These are phyloP conservation scores for Baccha elongata DNA, from an alignment of 2,888 invertebrate genomes.

Conservation along the genomic window DNA sequence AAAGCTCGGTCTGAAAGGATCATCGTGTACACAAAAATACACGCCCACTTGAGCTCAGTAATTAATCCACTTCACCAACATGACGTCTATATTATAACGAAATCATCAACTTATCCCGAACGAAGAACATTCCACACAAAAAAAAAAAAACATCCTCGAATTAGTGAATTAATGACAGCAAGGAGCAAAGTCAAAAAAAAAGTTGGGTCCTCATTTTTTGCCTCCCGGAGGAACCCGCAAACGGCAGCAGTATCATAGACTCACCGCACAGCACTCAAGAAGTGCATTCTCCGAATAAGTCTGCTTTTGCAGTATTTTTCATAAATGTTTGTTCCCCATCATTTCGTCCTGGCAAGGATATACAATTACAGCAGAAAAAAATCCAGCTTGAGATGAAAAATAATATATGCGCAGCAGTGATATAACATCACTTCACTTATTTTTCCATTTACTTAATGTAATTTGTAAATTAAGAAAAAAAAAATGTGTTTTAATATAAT, in stretches of 20 bases:
- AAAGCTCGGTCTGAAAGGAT: slow-evolving; percentile 54
- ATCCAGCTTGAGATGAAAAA: slow-evolving; percentile 52
- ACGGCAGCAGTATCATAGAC: slow-evolving; percentile 50
- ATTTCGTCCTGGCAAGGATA: slow-evolving; percentile 28
- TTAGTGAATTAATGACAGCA: slow-evolving; percentile 59
- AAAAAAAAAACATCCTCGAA: slow-evolving; percentile 54
- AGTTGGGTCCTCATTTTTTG: slow-evolving; percentile 35
- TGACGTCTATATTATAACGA: slow-evolving; percentile 51
- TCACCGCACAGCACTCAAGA: slow-evolving; percentile 68
- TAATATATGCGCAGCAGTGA: slow-evolving; percentile 57
- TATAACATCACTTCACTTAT: slow-evolving; percentile 70
- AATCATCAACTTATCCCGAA: slow-evolving; percentile 49
- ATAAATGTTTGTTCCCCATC: background rate
- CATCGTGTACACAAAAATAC: slow-evolving; percentile 54
- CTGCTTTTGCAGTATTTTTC: slow-evolving; percentile 33
- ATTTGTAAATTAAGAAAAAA: slow-evolving; percentile 70
- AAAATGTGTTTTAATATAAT: slow-evolving; percentile 64
- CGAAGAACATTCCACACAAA: slow-evolving; percentile 41
- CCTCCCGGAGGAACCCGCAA: slow-evolving; percentile 42
- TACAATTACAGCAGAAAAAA: slow-evolving; percentile 50
- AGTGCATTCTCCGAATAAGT: slow-evolving; percentile 68
- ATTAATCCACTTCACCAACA: slow-evolving; percentile 71
- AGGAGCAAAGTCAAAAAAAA: slow-evolving; percentile 32
- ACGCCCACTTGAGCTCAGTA: slow-evolving; percentile 73
- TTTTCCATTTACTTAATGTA: slow-evolving; percentile 73